Base-by-base conservation (phyloP, 1,140 invertebrate genomes). In the Macrosteles quadrilineatus region DNA sequence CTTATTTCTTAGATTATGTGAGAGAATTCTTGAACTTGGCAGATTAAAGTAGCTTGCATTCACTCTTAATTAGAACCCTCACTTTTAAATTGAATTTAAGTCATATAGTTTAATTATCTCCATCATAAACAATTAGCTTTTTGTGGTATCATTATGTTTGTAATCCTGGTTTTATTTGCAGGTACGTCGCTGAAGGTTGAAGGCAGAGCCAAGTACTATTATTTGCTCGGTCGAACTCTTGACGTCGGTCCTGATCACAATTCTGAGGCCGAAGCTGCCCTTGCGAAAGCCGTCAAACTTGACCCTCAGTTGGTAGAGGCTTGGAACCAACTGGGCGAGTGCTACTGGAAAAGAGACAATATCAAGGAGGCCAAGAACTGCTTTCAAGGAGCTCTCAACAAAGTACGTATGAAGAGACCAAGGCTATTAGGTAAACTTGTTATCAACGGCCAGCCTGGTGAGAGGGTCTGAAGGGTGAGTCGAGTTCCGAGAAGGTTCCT, bases 281-380 rank as follows among this genome's bases (percentile, higher is more conserved):
- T 96, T 23, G 91, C 90, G 30, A 93, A 92, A 82, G 89, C 93
- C 55, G 89, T 95, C 0, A 96, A 96, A 82, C 81, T 96, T 19
- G 90, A 95, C 78, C 92, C 92, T 14, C 90, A 89, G 73, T 81
- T 91, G 67, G 85, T 91, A 0, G 89, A 92, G 69, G 93, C 93
- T 3, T 96, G 94, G 94, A 95, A 95, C 78, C 90, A 95, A 78
- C 82, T 97, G 11, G 94, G 94, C 4, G 92, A 95, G 80, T 93
- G 91, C 79, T 94, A 93, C 80, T 95, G 92, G 89, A 95, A 95
- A 79, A 92, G 92, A 79, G 86, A 90, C 76, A 91, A 95, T 77
- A 82, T 94, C 27, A 83, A 87, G 74, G 88, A 91, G 73, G 92
- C 94, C 1, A 91, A 90, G 76, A 93, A 91, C 76, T 96, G 94